Evolutionary conservation across 2,797 vertebrate species (phyloP), one percentile per base, ranked within the genome.

Genomic region (Takifugu ocellatus): DNA sequence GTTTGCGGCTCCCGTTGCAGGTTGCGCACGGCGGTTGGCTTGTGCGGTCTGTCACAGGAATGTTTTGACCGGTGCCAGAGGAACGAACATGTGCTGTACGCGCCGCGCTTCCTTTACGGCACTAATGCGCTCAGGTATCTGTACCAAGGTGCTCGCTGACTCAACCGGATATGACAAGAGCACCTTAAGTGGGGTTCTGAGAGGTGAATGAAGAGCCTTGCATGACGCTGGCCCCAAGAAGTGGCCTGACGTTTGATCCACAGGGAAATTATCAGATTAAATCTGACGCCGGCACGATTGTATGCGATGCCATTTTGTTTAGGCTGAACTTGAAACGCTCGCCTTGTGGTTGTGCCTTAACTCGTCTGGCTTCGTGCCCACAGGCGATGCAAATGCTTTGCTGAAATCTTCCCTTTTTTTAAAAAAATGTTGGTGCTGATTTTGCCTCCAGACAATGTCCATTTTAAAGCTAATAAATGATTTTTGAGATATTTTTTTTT

Each of bases 21-120:
- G 65, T 55, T 81, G 51, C 66, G 54, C 72, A 81, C 83, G 86
- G 77, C 82, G 75, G 75, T 81, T 77, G 74, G 78, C 63, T 81
- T 85, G 83, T 88, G 83, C 76, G 83, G 83, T 85, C 79, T 83
- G 63, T 73, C 71, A 70, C 68, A 82, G 86, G 84, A 90, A 88
- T 87, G 84, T 86, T 88, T 83, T 82, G 73, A 74, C 79, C 61
- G n/a, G 74, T 73, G 80, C 81, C 80, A 77, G 68, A 64, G 69
- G 68, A 80, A 78, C 66, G 76, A 69, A 71, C 74, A 65, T 78
- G 70, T 67, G 74, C 68, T 67, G 57, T 71, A 63, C 69, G 72
- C 71, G 63, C 79, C 78, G 79, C 27, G 2, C 63, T 2, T 69
- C 77, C 84, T 59, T 72, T 61, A 63, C 57, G 54, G 67, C 42